Evolutionary conservation across 2,888 invertebrate genomes (phyloP), one percentile per base, ranked within the genome.

Genomic region (Arctia plantaginis): DNA sequence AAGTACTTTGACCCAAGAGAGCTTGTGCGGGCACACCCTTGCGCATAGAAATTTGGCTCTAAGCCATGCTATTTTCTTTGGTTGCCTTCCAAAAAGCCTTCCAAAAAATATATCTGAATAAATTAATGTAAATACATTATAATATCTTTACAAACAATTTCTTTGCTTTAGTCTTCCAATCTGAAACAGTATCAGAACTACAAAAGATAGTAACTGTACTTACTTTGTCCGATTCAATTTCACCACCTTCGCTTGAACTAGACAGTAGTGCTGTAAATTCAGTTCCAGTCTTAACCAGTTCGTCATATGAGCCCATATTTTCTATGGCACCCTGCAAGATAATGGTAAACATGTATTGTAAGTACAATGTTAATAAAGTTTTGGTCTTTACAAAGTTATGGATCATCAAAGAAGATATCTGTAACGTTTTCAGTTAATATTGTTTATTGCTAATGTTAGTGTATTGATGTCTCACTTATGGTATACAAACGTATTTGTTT

Each of bases 271-370:
- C 77, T 0, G 96, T 94, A 81, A 96, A 96, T 79, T 96, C 93
- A 72, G 95, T 93, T 72, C 96, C 97, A 64, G 94, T 93, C 75
- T 94, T 94, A 35, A 96, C 91, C 18, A 97, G 86, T 73, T 97
- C 96, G 15, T 95, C 91, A 80, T 96, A 97, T 0, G 96, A 96
- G 0, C 97, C 97, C 87, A 96, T 95, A 65, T 96, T 96, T 91
- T 96, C 96, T 66, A 97, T 93, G 51, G 87, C 82, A 3, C 97
- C 97, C 96, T 97, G 79, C 20, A 15, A 65, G 8, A 47, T 55
- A 23, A 51, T 8, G 23, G 7, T 47, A 18, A 6, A 51, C 35
- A 35, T 35, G 35, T 35, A 8, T 7, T 20, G 23, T 23, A 23
- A 51, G 51, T 47, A 47, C 35, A 6, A 35, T 4, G 6, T 35